Conservation (phyloP, 2,113 vertebrate genomes). For the Protobothrops mucrosquamatus region DNA sequence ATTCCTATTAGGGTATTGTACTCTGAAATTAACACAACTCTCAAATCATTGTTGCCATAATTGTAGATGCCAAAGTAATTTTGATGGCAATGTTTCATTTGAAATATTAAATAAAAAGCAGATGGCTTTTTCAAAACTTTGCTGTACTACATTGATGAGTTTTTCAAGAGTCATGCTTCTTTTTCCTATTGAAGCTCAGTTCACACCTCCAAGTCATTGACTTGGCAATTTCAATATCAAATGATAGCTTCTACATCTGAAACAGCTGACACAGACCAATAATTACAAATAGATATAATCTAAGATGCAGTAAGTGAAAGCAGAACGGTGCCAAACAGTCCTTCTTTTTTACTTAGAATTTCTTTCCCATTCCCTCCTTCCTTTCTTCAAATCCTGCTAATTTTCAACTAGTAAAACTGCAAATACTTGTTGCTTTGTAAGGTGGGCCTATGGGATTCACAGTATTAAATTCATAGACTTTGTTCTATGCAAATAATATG, state of each 20-base stretch:
- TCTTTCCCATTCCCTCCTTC: conserved; percentile 17
- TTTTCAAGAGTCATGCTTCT: not conserved
- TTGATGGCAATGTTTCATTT: not conserved
- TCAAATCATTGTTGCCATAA: not conserved
- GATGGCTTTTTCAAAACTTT: not conserved
- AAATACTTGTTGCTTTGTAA: conserved; percentile 12
- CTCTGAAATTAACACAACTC: not conserved
- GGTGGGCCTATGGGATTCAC: conserved; percentile 55
- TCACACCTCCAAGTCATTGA: not conserved
- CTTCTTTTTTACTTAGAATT: not conserved
- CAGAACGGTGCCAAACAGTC: not conserved
- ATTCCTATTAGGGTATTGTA: not conserved
- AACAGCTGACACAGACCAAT: not conserved
- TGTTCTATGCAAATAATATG: conserved; percentile 53
- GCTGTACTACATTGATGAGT: not conserved
- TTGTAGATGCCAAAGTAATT: not conserved
- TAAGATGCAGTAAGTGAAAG: not conserved
- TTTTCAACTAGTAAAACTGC: conserved; percentile 61
- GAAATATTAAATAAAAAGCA: conserved; percentile 3
- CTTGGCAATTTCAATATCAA: not conserved
- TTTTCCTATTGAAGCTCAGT: not conserved
- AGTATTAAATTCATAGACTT: conserved; percentile 62
- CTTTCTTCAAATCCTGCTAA: conserved; percentile 45
- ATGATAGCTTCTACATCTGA: not conserved
- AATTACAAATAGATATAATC: not conserved